These are phyloP conservation scores for Enteromius anoplus DNA, from an alignment of 2,797 vertebrate species.

Conservation along the genomic window DNA sequence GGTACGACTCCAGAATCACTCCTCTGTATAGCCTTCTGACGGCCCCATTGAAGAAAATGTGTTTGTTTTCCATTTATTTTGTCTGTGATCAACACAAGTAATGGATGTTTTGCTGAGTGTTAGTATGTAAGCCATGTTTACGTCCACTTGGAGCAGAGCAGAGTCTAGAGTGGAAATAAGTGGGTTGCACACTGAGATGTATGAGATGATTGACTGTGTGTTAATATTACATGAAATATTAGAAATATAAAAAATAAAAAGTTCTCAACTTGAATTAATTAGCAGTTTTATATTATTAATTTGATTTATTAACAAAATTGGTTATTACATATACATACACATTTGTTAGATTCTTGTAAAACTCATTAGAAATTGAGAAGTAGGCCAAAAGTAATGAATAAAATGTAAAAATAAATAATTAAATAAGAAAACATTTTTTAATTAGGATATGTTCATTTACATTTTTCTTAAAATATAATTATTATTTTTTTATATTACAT, in stretches of 20 bases:
- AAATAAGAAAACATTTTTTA: background rate
- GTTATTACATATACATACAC: background rate
- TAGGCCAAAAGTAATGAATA: background rate
- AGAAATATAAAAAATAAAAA: background rate
- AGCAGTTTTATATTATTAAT: background rate
- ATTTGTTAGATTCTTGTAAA: too few species aligned
- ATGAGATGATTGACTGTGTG: background rate
- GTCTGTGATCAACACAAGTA: slow-evolving; percentile 22
- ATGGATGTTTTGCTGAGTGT: slow-evolving; percentile 19
- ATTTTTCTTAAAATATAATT: background rate
- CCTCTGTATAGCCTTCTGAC: slow-evolving; percentile 18
- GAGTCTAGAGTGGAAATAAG: background rate
- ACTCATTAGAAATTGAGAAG: background rate
- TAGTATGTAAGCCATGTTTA: slow-evolving; percentile 6
- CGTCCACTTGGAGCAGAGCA: background rate
- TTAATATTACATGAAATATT: background rate
- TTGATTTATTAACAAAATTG: background rate
- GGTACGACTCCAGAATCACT: slow-evolving; percentile 34
- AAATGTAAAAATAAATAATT: background rate
- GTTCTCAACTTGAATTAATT: background rate
- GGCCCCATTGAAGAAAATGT: slow-evolving; percentile 30
- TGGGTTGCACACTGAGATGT: background rate
- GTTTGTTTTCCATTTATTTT: slow-evolving; percentile 26
- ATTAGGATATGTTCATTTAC: too few species aligned
- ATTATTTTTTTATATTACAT: too few species aligned